These are phyloP conservation scores for Creontiades dilutus DNA, from an alignment of 2,888 invertebrate genomes.

Conservation along the genomic window DNA sequence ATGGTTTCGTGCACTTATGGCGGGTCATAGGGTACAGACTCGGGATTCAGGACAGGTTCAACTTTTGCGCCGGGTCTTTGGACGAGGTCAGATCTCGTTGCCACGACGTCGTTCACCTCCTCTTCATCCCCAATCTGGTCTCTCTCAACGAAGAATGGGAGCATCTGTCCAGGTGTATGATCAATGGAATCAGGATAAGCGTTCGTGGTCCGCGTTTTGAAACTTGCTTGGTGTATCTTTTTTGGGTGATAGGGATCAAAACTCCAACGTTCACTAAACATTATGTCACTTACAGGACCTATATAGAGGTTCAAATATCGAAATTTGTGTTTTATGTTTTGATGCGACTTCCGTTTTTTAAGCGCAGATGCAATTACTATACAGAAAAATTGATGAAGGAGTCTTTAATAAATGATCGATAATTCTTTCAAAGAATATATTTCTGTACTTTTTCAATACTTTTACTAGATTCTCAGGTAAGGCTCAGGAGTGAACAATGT, in stretches of 20 bases:
- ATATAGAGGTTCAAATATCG: background rate
- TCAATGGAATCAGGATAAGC: constrained; percentile 76
- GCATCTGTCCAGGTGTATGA: constrained; percentile 78
- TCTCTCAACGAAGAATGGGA: constrained; percentile 78
- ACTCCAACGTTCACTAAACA: background rate
- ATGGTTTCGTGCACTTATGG: constrained; percentile 81
- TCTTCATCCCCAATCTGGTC: constrained; percentile 78
- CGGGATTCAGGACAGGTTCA: constrained; percentile 79
- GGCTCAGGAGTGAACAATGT: too few relatives aligned
- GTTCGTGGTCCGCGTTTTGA: constrained; percentile 38
- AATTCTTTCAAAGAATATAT: background rate
- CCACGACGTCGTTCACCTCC: constrained; percentile 77
- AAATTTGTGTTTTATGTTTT: constrained; percentile 19
- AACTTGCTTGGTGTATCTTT: constrained; percentile 29
- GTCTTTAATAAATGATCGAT: background rate
- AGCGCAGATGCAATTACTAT: constrained; percentile 4
- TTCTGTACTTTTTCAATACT: too few relatives aligned
- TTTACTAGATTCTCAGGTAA: too few relatives aligned
- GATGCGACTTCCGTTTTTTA: background rate
- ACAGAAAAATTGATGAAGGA: background rate
- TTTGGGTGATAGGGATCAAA: constrained; percentile 20
- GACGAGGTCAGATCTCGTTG: constrained; percentile 77
- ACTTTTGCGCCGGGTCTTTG: constrained; percentile 78
- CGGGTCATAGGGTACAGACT: constrained; percentile 80
- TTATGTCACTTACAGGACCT: background rate